Evolutionary conservation across 1,140 invertebrate species (phyloP), one percentile per base, ranked within the genome.

Genomic region (Thaumetopoea pityocampa): DNA sequence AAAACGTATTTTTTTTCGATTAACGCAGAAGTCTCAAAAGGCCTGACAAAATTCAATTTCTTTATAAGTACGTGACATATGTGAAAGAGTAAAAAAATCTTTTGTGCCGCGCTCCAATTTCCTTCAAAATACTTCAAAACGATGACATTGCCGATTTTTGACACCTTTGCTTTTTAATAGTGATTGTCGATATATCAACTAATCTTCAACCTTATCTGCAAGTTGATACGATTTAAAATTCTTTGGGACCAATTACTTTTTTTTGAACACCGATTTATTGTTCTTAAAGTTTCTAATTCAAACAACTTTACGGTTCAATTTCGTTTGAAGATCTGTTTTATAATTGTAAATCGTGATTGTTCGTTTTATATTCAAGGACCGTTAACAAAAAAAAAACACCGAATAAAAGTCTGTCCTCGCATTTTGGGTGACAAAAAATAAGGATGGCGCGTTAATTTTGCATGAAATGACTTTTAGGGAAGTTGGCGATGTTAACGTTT

Each of bases 381-480:
- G 44, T 57, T 57, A 52, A 48, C 34, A 49, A 41, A 52, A 58
- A 58, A 58, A 58, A 32, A 52, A n/a, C n/a, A n/a, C n/a, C n/a
- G n/a, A 46, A 45, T 37, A 49, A 46, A 42, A 38, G 42, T 34
- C 33, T 55, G 51, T 47, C 46, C 52, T 54, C 43, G 45, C 48
- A 51, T 36, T 35, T 46, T 16, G 18, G 27, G 33, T 35, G 57
- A 60, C 56, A 55, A 45, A 60, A 59, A 59, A 56, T 28, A 41
- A 34, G 48, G 49, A 45, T 33, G 36, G 44, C 45, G 44, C 42
- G 60, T 60, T 68, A 67, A 72, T 67, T 72, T 72, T 49, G 68
- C 68, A 67, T 72, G 68, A 72, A 69, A 69, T 72, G 49, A 66
- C 49, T 63, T 62, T 54, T n/a, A n/a, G n/a, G n/a, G n/a, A n/a